Percentiles rank a stretch among this genome's conserved stretches.
Evolutionary conservation across 2,797 vertebrate species (phyloP).

Genomic region (Lateolabrax maculatus): DNA sequence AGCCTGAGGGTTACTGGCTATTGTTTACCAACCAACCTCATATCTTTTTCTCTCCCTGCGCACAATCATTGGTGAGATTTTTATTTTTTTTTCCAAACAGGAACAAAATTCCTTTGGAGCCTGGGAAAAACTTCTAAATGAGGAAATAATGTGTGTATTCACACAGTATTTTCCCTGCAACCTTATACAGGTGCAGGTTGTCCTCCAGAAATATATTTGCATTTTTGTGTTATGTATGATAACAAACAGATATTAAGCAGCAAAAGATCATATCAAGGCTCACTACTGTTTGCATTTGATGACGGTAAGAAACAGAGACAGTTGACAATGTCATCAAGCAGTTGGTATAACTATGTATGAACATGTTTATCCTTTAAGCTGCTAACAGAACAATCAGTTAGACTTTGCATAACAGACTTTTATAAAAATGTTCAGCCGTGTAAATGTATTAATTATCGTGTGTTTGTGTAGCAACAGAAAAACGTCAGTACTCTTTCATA

Average conservation of each 20-base stretch:
- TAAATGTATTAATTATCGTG: constrained; percentile 30
- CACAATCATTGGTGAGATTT: constrained; percentile 39
- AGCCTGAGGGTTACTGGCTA: constrained; percentile 62
- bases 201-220: constrained; percentile 10
- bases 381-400: neutral
- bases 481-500: neutral
- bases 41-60: constrained; percentile 56
- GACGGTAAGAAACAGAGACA: neutral
- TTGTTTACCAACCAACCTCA: constrained; percentile 77
- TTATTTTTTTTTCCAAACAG: constrained; percentile 34
- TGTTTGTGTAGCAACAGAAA: constrained; percentile 22
- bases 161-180: constrained; percentile 37
- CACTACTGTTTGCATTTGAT: neutral
- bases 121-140: constrained; percentile 74
- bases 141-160: constrained; percentile 73
- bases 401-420: constrained; percentile 59
- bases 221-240: constrained; percentile 17
- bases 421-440: constrained; percentile 9
- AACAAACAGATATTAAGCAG: constrained; percentile 17
- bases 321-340: constrained; percentile 30
- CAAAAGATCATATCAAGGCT: neutral
- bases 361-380: constrained; percentile 54
- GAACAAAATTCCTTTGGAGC: constrained; percentile 72
- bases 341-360: constrained; percentile 36
- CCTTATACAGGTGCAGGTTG: constrained; percentile 9